Base-by-base conservation (phyloP, 2,113 vertebrate genomes). In the Penelope pileata region DNA sequence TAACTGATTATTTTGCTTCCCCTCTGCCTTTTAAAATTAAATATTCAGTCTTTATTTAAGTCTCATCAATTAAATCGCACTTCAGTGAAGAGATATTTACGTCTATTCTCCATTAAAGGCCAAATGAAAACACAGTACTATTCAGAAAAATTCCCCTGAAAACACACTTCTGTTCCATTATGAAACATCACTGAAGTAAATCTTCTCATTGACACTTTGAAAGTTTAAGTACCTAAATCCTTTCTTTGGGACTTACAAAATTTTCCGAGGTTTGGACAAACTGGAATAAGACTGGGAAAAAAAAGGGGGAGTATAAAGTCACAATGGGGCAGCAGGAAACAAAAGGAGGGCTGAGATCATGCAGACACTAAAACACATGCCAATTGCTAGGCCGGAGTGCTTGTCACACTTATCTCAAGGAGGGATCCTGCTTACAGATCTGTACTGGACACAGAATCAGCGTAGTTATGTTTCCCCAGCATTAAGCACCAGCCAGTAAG, bases 361-460 rank as follows among this genome's bases (percentile, higher is more conserved):
- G 7, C 58, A 66, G 29, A 54, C 45, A 60, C 56, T 2, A 45
- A 5, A 5, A 59, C 2, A 48, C 7, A 18, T 6, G 42, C 56
- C 6, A 69, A 56, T 51, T 19, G 12, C 45, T 38, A 73, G 21
- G 53, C 12, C 43, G 90, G 58, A 90, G 53, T 30, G 73, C 40
- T 40, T 10, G 18, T 60, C 59, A 40, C 30, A 56, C 16, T 9
- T 42, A 34, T 32, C 54, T 51, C 12, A 27, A 30, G 51, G 22
- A 79, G 22, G 5, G 22, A 26, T 7, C 45, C 6, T 38, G 40
- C 43, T 38, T 69, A 40, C 23, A 69, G 48, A 50, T 38, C 48
- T 5, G 0, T 24, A 53, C 36, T 1, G 0, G 0, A 29, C 58
- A 51, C 6, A 36, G 11, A 73, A 83, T 50, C 48, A 63, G 15